Evolutionary conservation across 2,113 vertebrate species (phyloP), one percentile per base, ranked within the genome.

Genomic region (Monarcha castaneiventris): DNA sequence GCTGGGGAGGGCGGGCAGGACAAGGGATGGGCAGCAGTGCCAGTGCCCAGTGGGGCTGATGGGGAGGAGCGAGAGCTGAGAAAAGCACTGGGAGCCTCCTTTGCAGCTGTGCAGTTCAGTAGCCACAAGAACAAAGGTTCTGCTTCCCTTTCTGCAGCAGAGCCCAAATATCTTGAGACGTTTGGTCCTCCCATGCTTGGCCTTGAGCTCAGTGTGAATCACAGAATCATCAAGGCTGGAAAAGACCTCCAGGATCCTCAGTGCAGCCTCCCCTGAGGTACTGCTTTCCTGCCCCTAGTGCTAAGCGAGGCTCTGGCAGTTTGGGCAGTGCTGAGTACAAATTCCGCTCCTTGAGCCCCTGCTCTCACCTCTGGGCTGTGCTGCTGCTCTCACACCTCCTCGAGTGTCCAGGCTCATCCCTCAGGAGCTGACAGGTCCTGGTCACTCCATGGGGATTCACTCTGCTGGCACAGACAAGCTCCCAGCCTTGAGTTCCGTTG

Each of bases 341-440:
- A 56, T 11, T 4, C 25, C 32, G 9, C 67, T 55, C 55, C 81
- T 35, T 16, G 59, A 58, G 35, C 44, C 75, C 56, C 59, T 32
- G 21, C 27, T 78, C 46, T 59, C 14, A 0, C 59, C 46, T 30
- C 27, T 37, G 59, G 72, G 41, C 81, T 80, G 54, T 32, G 59
- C 16, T 11, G 14, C 26, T 4, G 4, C 16, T 22, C 52, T 11
- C 48, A 3, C 26, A 13, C 0, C 2, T 43, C 46, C 68, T 7
- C 0, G 0, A 20, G 44, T 41, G 67, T 3, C 54, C 66, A 55
- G 55, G 58, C 61, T 75, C 5, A 2, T 8, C 25, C 41, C 5
- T 2, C 1, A 64, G 67, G 85, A 89, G 46, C 43, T 80, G 41
- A 0, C 69, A 77, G 75, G 62, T 21, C 43, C 81, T 15, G 5